Evolutionary conservation across 2,797 vertebrate species (phyloP).

Genomic region (Lepus oiostolus): DNA sequence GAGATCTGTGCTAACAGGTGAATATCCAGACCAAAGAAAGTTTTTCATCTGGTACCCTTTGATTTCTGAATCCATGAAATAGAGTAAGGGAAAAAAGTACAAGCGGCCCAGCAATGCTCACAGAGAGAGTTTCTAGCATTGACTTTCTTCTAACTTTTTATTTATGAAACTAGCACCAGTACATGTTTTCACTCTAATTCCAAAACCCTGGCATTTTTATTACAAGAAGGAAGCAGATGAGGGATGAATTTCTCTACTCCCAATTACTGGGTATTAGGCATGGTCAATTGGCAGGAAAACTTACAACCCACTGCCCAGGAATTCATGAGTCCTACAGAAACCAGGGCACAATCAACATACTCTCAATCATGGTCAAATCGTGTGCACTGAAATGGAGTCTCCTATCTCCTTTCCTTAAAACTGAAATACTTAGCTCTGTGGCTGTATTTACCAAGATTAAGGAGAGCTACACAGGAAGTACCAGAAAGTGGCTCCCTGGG

Average conservation of each 20-base stretch:
- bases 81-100: background rate
- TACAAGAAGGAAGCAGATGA: background rate
- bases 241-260: background rate
- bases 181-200: background rate
- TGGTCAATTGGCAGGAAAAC: background rate
- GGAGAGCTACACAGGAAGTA: background rate
- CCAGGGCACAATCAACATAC: background rate
- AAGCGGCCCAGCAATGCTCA: too few relatives aligned
- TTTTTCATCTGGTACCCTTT: slow-evolving; percentile 56
- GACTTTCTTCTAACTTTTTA: slow-evolving; percentile 32
- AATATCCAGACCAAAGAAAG: slow-evolving; percentile 58
- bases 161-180: slow-evolving; percentile 9
- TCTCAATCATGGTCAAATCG: background rate
- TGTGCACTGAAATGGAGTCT: background rate
- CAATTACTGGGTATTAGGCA: background rate
- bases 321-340: background rate
- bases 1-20: slow-evolving; percentile 66
- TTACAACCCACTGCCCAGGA: background rate
- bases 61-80: slow-evolving; percentile 28
- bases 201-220: slow-evolving; percentile 50
- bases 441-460: background rate
- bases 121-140: background rate
- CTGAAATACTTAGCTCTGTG: background rate
- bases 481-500: background rate
- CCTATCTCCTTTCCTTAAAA: background rate